These are phyloP conservation scores for Drosophila flavopinicola DNA, from an alignment of 2,888 invertebrate genomes.

Conservation along the genomic window DNA sequence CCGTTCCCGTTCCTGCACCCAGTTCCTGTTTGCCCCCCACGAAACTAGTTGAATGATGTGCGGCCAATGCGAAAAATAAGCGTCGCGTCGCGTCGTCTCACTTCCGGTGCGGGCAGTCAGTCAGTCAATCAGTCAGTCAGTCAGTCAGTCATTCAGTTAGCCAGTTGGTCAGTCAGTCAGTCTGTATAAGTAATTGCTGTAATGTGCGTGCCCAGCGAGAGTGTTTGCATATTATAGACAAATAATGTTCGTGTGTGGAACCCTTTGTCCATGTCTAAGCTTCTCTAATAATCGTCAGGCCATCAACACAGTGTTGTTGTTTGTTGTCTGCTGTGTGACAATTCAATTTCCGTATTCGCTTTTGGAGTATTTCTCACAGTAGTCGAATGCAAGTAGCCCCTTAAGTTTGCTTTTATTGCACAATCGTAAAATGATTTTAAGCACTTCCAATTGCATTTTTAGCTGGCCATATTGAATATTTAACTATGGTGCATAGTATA, in stretches of 20 bases:
- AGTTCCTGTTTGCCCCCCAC: no score
- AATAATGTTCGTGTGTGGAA: constrained; percentile 12
- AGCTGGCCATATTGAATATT: constrained; percentile 17
- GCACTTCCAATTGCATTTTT: constrained; percentile 28
- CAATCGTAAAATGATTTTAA: constrained; percentile 23
- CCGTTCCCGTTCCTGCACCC: constrained; percentile 3
- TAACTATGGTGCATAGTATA: neutral
- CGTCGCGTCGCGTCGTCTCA: constrained; percentile 46
- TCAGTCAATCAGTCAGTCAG: constrained; percentile 40
- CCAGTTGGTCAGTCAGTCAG: constrained; percentile 21
- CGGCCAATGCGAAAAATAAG: constrained; percentile 60
- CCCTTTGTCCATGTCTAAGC: constrained; percentile 40
- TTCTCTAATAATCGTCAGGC: constrained; percentile 40
- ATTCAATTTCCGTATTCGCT: constrained; percentile 50
- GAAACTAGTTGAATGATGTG: constrained; percentile 60
- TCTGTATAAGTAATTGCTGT: constrained; percentile 53
- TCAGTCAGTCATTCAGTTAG: constrained; percentile 39
- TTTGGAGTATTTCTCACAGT: constrained; percentile 32
- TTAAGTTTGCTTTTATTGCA: constrained; percentile 16
- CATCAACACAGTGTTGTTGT: constrained; percentile 5
- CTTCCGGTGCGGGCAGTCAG: constrained; percentile 51
- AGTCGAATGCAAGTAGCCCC: neutral
- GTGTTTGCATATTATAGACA: constrained; percentile 59
- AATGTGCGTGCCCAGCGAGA: constrained; percentile 65
- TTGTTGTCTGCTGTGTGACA: constrained; percentile 32